A percentile compares a stretch with the other conserved stretches of the same genome.
Conservation (phyloP, 2,113 vertebrate genomes). For the Pimephales promelas region DNA sequence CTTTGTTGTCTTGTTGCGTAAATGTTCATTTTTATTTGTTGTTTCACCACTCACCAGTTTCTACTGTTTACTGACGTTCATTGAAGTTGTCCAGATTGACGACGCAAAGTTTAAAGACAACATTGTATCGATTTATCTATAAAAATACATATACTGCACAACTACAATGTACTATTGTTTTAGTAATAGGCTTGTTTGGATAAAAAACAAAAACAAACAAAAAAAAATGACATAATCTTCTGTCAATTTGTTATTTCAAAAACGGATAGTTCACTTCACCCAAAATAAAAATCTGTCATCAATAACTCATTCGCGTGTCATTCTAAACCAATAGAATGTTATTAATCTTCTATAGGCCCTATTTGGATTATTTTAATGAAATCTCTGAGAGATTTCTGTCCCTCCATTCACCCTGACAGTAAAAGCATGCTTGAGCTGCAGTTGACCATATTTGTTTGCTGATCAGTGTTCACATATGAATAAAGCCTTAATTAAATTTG, state of each 20-base stretch:
- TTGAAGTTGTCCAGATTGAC: background rate
- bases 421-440: too few relatives aligned
- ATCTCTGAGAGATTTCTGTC: too few relatives aligned
- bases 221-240: background rate
- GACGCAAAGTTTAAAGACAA: background rate
- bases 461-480: too few relatives aligned
- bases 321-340: too few relatives aligned
- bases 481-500: too few relatives aligned
- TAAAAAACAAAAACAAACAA: too few relatives aligned
- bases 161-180: background rate
- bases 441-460: too few relatives aligned
- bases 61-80: slow-evolving; percentile 14
- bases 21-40: background rate
- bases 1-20: background rate
- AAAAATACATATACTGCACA: background rate
- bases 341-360: too few relatives aligned
- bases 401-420: too few relatives aligned
- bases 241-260: background rate
- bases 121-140: background rate
- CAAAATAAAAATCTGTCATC: background rate
- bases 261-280: background rate
- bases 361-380: too few relatives aligned
- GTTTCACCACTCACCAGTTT: slow-evolving; percentile 14
- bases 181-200: background rate
- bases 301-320: background rate